These are phyloP conservation scores for Drosophila nr. perissopoda DNA, from an alignment of 2,888 invertebrate species.

Conservation along the genomic window DNA sequence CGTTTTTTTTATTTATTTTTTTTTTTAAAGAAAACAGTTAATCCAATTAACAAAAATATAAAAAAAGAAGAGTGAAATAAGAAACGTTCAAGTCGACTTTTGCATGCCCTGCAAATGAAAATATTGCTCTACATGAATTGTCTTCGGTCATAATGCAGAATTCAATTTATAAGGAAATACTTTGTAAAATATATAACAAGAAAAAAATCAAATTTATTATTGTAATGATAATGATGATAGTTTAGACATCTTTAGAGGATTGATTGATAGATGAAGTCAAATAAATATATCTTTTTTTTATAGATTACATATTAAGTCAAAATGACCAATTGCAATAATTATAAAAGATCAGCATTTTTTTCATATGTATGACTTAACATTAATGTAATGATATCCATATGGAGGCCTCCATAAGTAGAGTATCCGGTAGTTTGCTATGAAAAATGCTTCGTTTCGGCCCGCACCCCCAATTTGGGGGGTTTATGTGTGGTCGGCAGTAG, in stretches of 20 bases:
- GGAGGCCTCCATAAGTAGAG: not conserved
- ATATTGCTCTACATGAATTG: not conserved
- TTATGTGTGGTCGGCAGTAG: not conserved
- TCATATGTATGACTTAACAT: not conserved
- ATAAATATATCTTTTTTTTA: not conserved
- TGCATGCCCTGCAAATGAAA: constrained; percentile 33
- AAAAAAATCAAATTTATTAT: not conserved
- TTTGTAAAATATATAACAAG: not conserved
- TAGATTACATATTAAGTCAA: not conserved
- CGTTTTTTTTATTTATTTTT: constrained; percentile 30
- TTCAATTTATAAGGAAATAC: not conserved
- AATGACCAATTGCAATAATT: not conserved
- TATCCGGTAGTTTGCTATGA: not conserved
- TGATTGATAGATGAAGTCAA: not conserved
- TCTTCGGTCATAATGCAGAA: not conserved
- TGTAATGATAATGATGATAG: not conserved
- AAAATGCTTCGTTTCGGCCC: not conserved
- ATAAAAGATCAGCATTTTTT: not conserved
- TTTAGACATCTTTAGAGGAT: not conserved
- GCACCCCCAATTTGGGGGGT: not conserved
- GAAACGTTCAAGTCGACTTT: constrained; percentile 23
- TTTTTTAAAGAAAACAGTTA: constrained; percentile 62
- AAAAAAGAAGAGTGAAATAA: constrained; percentile 20
- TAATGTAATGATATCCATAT: not conserved
- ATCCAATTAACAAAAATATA: constrained; percentile 74